Evolutionary conservation across 1,140 invertebrate species (phyloP).

Genomic region (Lucilia sericata): DNA sequence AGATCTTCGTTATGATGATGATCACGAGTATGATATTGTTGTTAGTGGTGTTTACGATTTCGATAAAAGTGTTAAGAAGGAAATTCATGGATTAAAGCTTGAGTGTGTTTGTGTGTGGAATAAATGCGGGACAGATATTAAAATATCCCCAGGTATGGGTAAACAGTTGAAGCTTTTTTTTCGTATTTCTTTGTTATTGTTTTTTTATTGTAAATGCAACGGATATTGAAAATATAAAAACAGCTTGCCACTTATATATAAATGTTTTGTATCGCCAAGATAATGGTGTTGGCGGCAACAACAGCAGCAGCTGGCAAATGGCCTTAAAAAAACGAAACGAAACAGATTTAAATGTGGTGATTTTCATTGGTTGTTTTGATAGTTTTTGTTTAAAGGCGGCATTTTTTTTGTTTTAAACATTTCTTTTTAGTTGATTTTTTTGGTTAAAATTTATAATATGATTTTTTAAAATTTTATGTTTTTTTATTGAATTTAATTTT

Average conservation of each 20-base stretch:
- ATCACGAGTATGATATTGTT: neutral
- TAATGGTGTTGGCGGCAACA: slow-evolving; percentile 37
- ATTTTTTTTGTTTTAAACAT: slow-evolving; percentile 16
- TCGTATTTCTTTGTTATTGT: neutral
- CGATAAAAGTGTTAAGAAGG: slow-evolving; percentile 42
- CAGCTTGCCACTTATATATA: slow-evolving; percentile 33
- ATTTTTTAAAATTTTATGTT: neutral
- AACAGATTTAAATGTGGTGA: slow-evolving; percentile 42
- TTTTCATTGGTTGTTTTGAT: slow-evolving; percentile 43
- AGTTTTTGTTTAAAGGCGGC: slow-evolving; percentile 32
- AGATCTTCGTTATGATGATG: neutral
- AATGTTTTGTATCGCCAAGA: slow-evolving; percentile 29
- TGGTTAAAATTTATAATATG: neutral
- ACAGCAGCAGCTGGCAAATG: slow-evolving; percentile 36
- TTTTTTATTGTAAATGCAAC: neutral
- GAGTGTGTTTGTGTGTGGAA: neutral
- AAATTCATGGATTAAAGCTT: neutral
- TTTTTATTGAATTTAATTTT: slow-evolving; percentile 12
- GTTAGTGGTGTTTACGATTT: slow-evolving; percentile 1
- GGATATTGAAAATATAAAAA: slow-evolving; percentile 29
- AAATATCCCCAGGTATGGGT: slow-evolving; percentile 39
- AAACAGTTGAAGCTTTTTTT: slow-evolving; percentile 33
- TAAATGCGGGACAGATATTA: slow-evolving; percentile 43
- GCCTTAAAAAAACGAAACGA: slow-evolving; percentile 22
- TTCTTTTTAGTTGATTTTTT: neutral